Evolutionary conservation across 2,113 vertebrate species (phyloP).

Genomic region (Lepisosteus osseus): DNA sequence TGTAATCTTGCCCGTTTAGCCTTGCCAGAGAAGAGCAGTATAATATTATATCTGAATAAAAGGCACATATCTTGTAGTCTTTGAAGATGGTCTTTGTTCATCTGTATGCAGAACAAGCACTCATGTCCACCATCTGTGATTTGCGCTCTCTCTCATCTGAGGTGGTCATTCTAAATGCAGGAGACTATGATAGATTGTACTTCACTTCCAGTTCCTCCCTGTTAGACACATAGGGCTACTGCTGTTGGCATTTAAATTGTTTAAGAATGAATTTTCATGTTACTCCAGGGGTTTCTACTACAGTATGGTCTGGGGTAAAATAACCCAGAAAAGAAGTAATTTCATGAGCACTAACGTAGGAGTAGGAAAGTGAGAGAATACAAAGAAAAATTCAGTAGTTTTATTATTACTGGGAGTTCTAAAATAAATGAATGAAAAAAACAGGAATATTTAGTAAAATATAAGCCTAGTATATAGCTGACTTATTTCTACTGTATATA

Average conservation of each 20-base stretch:
- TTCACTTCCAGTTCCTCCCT: conserved; percentile 29
- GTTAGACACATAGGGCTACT: conserved; percentile 16
- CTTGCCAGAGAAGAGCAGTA: neutral
- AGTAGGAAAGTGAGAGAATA: no score
- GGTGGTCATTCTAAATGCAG: conserved; percentile 48
- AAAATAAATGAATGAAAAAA: no score
- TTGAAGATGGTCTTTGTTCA: conserved; percentile 3
- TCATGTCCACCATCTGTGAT: conserved; percentile 24
- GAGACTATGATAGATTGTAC: conserved; percentile 46
- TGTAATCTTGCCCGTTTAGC: neutral
- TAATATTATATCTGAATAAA: conserved; percentile 1
- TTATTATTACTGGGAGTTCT: no score
- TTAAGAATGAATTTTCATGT: conserved; percentile 17
- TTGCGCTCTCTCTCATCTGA: conserved; percentile 34
- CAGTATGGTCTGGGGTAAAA: neutral
- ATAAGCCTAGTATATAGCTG: no score
- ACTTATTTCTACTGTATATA: no score
- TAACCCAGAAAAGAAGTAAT: neutral
- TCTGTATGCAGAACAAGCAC: conserved; percentile 24
- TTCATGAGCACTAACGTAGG: no score
- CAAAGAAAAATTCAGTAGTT: no score
- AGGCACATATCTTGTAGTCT: neutral
- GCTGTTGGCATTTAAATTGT: conserved; percentile 33
- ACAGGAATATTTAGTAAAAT: no score
- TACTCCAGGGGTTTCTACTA: conserved; percentile 1